Evolutionary conservation across 2,888 invertebrate species (phyloP).

Genomic region (Limulus polyphemus): DNA sequence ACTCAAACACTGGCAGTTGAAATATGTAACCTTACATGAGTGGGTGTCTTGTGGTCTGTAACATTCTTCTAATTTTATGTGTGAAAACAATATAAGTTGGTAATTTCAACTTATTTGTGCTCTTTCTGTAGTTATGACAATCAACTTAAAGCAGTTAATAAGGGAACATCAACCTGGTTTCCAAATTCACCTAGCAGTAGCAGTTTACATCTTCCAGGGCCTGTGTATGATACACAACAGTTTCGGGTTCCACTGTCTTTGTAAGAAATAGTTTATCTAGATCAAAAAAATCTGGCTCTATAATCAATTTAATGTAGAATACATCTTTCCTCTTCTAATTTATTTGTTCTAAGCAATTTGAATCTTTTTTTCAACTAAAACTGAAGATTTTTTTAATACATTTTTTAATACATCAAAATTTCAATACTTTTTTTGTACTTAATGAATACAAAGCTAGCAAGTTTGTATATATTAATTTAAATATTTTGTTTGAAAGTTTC

Average conservation of each 20-base stretch:
- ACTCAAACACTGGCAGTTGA: too few relatives aligned
- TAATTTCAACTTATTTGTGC: too few relatives aligned
- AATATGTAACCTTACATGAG: too few relatives aligned
- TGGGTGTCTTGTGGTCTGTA: too few relatives aligned
- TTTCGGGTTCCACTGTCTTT: constrained; percentile 88
- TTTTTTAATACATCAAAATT: constrained; percentile 9
- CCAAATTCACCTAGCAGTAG: constrained; percentile 10
- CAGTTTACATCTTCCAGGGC: constrained; percentile 35
- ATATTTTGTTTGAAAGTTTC: too few relatives aligned
- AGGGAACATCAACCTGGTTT: constrained; percentile 10
- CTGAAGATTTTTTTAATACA: background rate
- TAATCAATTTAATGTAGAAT: too few relatives aligned
- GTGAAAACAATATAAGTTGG: too few relatives aligned
- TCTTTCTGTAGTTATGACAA: constrained; percentile 24
- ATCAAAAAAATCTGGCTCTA: too few relatives aligned
- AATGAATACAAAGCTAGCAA: background rate
- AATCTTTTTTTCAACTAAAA: background rate
- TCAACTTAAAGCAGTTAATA: constrained; percentile 17
- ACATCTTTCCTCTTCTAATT: too few relatives aligned
- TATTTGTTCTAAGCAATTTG: too few relatives aligned
- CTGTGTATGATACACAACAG: constrained; percentile 57
- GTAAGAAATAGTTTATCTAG: constrained; percentile 34
- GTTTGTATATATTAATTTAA: too few relatives aligned
- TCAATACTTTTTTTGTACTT: constrained; percentile 6
- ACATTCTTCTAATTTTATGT: too few relatives aligned